phyloP scores from a whole-genome alignment of 2,113 vertebrate species.

The Origma solitaria region DNA sequence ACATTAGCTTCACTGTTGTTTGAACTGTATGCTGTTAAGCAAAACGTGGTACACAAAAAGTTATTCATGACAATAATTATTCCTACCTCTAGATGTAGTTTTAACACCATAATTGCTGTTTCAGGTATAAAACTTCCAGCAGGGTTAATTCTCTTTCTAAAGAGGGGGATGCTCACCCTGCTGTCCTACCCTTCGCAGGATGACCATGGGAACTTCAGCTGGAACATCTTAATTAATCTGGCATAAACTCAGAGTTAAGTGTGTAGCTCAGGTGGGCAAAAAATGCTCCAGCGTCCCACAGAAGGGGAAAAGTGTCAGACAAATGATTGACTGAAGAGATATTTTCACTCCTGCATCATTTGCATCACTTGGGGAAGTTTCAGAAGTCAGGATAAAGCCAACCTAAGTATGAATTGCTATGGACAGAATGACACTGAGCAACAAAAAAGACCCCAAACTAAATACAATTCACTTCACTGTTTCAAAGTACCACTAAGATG shows the following conservation, averaged over 20 bases:
- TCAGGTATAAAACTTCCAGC: constrained; percentile 1
- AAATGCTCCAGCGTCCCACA: neutral
- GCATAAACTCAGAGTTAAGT: neutral
- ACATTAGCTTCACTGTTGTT: neutral
- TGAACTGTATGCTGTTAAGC: neutral
- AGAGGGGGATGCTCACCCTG: neutral
- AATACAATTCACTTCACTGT: neutral
- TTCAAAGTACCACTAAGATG: constrained; percentile 39
- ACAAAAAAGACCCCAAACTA: neutral
- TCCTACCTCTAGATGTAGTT: constrained; percentile 51
- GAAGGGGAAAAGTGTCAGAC: neutral
- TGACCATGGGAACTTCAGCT: neutral
- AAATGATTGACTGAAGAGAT: neutral
- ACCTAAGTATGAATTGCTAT: neutral
- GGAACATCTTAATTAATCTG: neutral
- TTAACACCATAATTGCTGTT: constrained; percentile 45
- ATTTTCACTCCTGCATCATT: neutral
- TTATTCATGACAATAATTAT: neutral
- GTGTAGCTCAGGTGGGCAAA: neutral
- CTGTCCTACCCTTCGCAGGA: neutral
- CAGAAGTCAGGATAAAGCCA: neutral
- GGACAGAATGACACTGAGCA: neutral
- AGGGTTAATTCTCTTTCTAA: neutral
- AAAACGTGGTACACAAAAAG: neutral
- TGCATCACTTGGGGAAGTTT: neutral